phyloP scores from a whole-genome alignment of 1,140 invertebrate species.

The Drosophila persimilis region DNA sequence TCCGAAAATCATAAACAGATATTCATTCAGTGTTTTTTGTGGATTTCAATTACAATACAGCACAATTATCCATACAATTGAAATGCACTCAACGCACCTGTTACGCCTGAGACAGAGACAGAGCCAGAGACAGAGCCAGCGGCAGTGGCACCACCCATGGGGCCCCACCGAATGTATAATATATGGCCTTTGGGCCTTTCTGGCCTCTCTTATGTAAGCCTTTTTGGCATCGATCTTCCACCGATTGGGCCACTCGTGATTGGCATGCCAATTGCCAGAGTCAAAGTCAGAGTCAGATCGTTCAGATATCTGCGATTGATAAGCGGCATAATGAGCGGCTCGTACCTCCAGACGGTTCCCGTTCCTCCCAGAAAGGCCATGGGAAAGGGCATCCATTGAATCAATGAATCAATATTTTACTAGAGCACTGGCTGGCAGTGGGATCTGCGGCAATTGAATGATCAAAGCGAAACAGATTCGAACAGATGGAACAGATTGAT shows the following conservation, averaged over 20 bases:
- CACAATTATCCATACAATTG: constrained; percentile 46
- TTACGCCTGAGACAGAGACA: constrained; percentile 37
- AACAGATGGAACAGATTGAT: constrained; percentile 12
- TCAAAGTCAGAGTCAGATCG: constrained; percentile 2
- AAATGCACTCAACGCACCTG: constrained; percentile 61
- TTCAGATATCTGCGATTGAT: constrained; percentile 27
- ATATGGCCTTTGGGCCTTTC: constrained; percentile 6
- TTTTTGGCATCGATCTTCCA: constrained; percentile 23
- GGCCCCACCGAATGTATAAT: constrained; percentile 5
- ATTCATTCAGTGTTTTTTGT: constrained; percentile 20
- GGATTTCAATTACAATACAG: constrained; percentile 41
- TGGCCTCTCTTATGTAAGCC: not conserved
- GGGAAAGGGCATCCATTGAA: constrained; percentile 29
- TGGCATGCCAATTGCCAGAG: constrained; percentile 7
- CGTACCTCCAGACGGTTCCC: constrained; percentile 7
- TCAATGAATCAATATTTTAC: constrained; percentile 27
- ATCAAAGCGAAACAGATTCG: constrained; percentile 9
- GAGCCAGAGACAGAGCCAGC: constrained; percentile 5
- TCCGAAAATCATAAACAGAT: not conserved
- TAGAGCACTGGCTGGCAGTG: constrained; percentile 24
- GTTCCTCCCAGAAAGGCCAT: constrained; percentile 10
- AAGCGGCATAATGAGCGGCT: constrained; percentile 18
- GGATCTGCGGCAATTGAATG: constrained; percentile 26
- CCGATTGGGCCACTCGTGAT: not conserved
- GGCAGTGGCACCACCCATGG: constrained; percentile 13